These are phyloP conservation scores for Troilus luridus DNA, from an alignment of 2,888 invertebrate species.

Conservation along the genomic window DNA sequence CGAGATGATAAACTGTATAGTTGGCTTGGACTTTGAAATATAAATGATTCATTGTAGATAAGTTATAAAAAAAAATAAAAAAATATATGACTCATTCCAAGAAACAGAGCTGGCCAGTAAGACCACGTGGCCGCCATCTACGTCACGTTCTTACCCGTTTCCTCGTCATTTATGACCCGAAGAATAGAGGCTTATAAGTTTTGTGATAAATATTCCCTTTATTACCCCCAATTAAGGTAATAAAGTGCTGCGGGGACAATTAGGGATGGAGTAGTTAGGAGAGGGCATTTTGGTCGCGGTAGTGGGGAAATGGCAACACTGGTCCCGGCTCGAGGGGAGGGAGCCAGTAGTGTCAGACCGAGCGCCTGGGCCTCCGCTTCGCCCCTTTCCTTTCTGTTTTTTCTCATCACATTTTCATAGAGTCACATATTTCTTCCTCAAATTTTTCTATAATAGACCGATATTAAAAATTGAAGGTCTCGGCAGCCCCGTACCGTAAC, in stretches of 20 bases:
- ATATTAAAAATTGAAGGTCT: slow-evolving; percentile 52
- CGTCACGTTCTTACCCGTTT: neutral
- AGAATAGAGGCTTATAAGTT: neutral
- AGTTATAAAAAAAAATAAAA: neutral
- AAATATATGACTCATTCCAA: neutral
- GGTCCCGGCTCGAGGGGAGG: neutral
- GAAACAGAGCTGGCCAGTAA: neutral
- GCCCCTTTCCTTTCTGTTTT: slow-evolving; percentile 60
- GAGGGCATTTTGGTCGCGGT: slow-evolving; percentile 31
- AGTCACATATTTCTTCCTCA: slow-evolving; percentile 58
- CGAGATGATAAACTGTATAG: neutral
- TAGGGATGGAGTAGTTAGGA: neutral
- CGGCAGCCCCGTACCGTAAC: slow-evolving; percentile 34
- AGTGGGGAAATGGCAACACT: slow-evolving; percentile 43
- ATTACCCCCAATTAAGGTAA: neutral
- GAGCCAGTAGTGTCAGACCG: slow-evolving; percentile 58
- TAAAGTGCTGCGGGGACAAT: neutral
- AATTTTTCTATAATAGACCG: slow-evolving; percentile 52
- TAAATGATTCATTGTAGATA: neutral
- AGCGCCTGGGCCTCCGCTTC: slow-evolving; percentile 60
- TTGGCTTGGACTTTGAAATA: neutral
- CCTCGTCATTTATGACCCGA: neutral
- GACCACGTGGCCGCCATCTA: neutral
- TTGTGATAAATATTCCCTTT: neutral
- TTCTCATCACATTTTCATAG: slow-evolving; percentile 60